These are phyloP conservation scores for Martes martes DNA, from an alignment of 2,113 vertebrate genomes.

Conservation along the genomic window DNA sequence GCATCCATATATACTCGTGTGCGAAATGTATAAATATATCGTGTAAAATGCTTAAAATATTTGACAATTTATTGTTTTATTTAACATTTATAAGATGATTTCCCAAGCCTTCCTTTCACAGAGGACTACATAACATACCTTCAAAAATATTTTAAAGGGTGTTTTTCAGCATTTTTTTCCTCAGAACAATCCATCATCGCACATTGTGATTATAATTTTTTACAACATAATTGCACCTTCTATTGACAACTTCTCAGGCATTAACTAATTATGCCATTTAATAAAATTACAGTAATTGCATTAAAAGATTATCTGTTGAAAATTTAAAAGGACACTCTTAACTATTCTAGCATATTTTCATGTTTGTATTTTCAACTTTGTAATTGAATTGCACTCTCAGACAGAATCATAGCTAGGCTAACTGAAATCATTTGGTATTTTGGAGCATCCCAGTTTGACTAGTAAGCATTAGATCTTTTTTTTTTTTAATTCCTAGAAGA, in stretches of 20 bases:
- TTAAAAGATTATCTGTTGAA: conserved; percentile 78
- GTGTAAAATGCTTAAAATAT: background rate
- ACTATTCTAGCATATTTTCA: conserved; percentile 55
- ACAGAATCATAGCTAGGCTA: background rate
- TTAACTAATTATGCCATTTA: conserved; percentile 87
- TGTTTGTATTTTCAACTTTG: conserved; percentile 60
- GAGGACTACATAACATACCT: conserved; percentile 53
- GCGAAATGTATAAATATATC: background rate
- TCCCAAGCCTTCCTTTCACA: background rate
- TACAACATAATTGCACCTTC: conserved; percentile 84
- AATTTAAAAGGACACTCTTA: conserved; percentile 75
- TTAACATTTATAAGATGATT: background rate
- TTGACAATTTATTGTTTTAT: background rate
- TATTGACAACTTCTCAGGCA: conserved; percentile 84
- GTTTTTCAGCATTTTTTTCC: conserved; percentile 72
- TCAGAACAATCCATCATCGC: conserved; percentile 81
- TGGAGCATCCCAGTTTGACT: background rate
- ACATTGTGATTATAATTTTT: conserved; percentile 81
- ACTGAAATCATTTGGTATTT: background rate
- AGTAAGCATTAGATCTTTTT: background rate
- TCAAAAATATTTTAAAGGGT: conserved; percentile 72
- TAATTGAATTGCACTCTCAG: conserved; percentile 39
- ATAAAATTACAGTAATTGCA: conserved; percentile 87
- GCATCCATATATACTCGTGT: background rate
- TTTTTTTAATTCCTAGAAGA: background rate